A percentile compares a stretch with the other conserved stretches of the same genome.
Conservation (phyloP, 2,797 vertebrate genomes). For the Strix occidentalis region DNA sequence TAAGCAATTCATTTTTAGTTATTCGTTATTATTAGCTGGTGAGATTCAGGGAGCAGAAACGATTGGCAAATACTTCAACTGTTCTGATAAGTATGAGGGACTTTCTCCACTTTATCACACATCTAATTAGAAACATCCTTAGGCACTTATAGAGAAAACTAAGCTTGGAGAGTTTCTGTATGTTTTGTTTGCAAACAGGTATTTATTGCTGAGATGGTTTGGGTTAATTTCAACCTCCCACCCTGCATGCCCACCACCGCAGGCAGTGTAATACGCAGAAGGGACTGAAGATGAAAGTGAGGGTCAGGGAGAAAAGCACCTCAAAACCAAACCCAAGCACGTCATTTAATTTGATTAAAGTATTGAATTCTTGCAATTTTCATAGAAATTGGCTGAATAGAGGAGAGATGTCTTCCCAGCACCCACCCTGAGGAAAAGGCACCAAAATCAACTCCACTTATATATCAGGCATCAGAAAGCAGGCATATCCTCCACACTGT, state of each 20-base stretch:
- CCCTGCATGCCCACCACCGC: background rate
- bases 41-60: background rate
- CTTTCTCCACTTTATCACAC: background rate
- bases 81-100: background rate
- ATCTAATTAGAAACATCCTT: background rate
- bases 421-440: background rate
- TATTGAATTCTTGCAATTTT: background rate
- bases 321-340: background rate
- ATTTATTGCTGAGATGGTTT: background rate
- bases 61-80: background rate
- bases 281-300: background rate
- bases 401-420: background rate
- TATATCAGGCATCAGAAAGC: background rate
- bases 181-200: background rate
- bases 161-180: background rate
- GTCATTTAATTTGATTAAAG: accelerated
- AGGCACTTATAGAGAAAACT: background rate
- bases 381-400: background rate
- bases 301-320: background rate
- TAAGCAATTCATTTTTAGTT: background rate
- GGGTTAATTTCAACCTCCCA: background rate
- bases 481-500: accelerated
- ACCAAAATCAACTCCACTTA: background rate
- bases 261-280: background rate
- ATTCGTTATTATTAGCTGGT: background rate